Percentiles rank a stretch among this genome's conserved stretches.
Evolutionary conservation across 2,888 invertebrate species (phyloP).

Genomic region (Eurytoma californica): DNA sequence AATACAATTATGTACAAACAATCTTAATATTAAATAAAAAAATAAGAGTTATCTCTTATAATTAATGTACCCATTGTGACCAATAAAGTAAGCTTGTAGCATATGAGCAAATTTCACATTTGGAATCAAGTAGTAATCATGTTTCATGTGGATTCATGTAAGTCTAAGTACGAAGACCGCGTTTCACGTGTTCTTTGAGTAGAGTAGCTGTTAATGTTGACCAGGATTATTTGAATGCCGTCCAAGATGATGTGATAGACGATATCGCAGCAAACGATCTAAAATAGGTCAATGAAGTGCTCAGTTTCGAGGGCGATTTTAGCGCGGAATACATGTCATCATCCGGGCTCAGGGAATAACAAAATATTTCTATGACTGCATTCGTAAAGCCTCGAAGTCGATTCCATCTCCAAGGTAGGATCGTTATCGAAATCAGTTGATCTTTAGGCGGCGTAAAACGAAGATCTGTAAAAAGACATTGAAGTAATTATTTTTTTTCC

Average conservation of each 20-base stretch:
- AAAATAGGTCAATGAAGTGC: conserved; percentile 96
- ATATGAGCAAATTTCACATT: conserved; percentile 99
- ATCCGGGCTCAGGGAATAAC: conserved; percentile 94
- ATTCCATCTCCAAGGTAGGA: conserved; percentile 99
- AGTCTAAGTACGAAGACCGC: conserved; percentile 98
- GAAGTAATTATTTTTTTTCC: not conserved
- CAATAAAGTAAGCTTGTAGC: conserved; percentile 98
- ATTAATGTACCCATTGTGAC: conserved; percentile 89
- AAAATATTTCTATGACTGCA: conserved; percentile 90
- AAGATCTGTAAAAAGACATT: conserved; percentile 79
- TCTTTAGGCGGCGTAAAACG: conserved; percentile 89
- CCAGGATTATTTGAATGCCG: conserved; percentile 92
- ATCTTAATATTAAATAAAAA: conserved; percentile 2
- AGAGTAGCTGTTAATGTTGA: conserved; percentile 98
- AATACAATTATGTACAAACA: not conserved
- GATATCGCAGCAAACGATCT: conserved; percentile 92
- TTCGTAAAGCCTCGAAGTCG: conserved; percentile 95
- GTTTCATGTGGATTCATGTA: conserved; percentile 91
- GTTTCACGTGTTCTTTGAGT: conserved; percentile 97
- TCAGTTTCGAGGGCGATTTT: conserved; percentile 95
- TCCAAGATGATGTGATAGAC: conserved; percentile 94
- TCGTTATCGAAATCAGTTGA: conserved; percentile 99
- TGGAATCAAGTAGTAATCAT: conserved; percentile 92
- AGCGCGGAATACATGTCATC: conserved; percentile 97
- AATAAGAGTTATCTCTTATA: no score